phyloP scores from a whole-genome alignment of 2,888 invertebrate genomes.

The Octodonta nipae region DNA sequence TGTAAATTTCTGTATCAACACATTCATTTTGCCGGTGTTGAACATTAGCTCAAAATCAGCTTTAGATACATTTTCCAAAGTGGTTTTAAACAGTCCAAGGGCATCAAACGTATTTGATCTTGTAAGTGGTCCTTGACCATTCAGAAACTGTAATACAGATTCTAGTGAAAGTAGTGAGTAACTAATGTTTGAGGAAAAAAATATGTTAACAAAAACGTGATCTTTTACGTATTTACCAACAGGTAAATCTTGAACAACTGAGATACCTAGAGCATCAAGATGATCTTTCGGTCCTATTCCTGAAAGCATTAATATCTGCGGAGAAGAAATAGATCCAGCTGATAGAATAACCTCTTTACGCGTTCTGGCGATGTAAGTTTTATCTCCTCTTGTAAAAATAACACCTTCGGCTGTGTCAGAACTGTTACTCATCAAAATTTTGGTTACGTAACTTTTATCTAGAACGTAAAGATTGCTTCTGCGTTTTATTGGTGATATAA shows the following conservation, averaged over 20 bases:
- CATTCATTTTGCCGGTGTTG: not conserved
- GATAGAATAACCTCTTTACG: constrained; percentile 63
- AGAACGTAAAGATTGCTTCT: constrained; percentile 43
- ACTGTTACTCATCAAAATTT: constrained; percentile 45
- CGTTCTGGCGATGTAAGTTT: constrained; percentile 41
- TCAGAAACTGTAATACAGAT: constrained; percentile 39
- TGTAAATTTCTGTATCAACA: constrained; percentile 12
- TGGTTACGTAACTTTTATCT: constrained; percentile 46
- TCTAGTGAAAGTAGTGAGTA: constrained; percentile 20
- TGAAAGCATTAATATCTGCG: constrained; percentile 70
- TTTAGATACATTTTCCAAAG: not conserved
- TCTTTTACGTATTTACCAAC: constrained; percentile 69
- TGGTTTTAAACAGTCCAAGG: constrained; percentile 5
- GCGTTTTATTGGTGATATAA: constrained; percentile 49
- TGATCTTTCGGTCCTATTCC: constrained; percentile 58
- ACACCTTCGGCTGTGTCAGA: constrained; percentile 47
- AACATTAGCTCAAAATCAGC: not conserved
- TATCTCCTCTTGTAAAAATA: constrained; percentile 38
- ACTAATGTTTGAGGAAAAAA: constrained; percentile 52
- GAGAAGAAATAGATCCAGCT: constrained; percentile 67
- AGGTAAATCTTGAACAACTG: constrained; percentile 48
- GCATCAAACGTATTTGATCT: not conserved
- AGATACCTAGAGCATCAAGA: constrained; percentile 43
- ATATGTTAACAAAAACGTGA: constrained; percentile 54
- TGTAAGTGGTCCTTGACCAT: constrained; percentile 10